Evolutionary conservation across 1,140 invertebrate genomes (phyloP), one percentile per base, ranked within the genome.

Genomic region (Nixonia krombeini): DNA sequence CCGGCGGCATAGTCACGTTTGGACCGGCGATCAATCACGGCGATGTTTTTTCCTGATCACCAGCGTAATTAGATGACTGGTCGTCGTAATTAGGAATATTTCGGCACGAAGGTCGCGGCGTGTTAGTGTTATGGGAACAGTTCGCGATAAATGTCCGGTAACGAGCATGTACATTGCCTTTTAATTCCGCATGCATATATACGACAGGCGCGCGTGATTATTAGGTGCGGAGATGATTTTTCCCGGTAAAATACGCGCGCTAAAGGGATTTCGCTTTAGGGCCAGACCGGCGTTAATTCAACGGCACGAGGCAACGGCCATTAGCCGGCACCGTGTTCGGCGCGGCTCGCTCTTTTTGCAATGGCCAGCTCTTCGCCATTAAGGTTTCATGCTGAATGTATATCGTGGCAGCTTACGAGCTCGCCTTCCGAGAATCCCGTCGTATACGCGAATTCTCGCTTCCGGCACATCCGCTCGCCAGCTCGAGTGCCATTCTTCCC

Each of bases 391-490:
- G 47, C 21, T 28, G 28, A 45, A 68, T 53, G 53, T 58, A 58
- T 53, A 58, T 68, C 56, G 57, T 62, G 57, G 50, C 65, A 28
- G 44, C 52, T 68, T 58, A 62, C 64, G 64, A 62, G 64, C 51
- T 68, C 58, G 44, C 53, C 38, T 62, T 68, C 65, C 42, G 21
- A 62, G 65, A 68, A 68, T 42, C 28, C 37, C 58, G 49, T 47
- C 58, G 65, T 37, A 9, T 58, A 50, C 57, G 58, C 58, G 65
- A 68, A 62, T 58, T 58, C 42, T 58, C 40, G 65, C 65, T 68
- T 68, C 65, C 58, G 65, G 65, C 65, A 62, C 65, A 68, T 68
- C 52, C 65, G 65, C 57, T 35, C 52, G 45, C 56, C 21, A 7
- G 16, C 29, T 28, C 50, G 46, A 68, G 47, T 58, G 49, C 65